Conservation (phyloP, 2,113 vertebrate genomes). For the Fregata magnificens region DNA sequence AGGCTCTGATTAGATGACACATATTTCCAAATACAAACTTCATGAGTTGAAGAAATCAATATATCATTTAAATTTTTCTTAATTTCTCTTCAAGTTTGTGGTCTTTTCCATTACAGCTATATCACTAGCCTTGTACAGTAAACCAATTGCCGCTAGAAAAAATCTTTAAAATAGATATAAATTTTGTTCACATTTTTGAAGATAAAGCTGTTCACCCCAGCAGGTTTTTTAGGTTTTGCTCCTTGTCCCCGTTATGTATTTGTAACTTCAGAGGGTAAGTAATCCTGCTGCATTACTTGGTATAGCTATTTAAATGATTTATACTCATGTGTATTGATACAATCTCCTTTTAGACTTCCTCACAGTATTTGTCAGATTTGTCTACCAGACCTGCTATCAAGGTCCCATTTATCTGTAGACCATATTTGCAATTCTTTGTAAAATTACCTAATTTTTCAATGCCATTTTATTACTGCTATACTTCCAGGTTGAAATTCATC, state of each 20-base stretch:
- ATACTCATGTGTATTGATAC: neutral
- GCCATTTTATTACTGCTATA: neutral
- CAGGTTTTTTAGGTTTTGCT: neutral
- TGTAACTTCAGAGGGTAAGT: neutral
- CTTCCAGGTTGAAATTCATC: neutral
- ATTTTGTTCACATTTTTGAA: neutral
- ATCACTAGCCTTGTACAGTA: neutral
- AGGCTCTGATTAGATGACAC: neutral
- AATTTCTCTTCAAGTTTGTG: neutral
- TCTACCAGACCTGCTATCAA: neutral
- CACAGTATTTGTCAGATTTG: neutral
- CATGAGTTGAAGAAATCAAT: fast-evolving
- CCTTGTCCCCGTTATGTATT: neutral
- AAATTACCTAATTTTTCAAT: neutral
- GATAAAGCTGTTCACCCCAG: neutral
- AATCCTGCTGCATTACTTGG: neutral
- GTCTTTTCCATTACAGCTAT: neutral
- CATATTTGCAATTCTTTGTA: neutral
- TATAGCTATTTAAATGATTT: neutral
- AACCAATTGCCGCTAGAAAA: neutral
- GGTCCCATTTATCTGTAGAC: neutral
- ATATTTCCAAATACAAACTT: neutral
- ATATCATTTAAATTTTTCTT: neutral
- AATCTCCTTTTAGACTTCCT: neutral
- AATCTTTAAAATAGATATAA: neutral